Evolutionary conservation across 2,888 invertebrate genomes (phyloP).

Genomic region (Autographa gamma): DNA sequence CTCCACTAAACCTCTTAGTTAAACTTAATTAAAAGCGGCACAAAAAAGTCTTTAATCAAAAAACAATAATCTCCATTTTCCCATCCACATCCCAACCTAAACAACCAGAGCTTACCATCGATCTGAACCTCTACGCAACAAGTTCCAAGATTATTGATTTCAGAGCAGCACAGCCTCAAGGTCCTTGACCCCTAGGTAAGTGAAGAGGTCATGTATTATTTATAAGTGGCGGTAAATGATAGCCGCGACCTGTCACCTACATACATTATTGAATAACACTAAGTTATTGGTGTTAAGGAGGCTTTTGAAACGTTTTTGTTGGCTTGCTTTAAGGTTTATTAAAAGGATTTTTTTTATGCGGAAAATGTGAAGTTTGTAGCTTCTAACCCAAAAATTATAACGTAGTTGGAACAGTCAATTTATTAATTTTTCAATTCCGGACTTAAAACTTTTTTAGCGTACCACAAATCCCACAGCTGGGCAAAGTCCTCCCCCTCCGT

Average conservation of each 20-base stretch:
- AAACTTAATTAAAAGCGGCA: too few relatives aligned
- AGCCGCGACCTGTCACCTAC: constrained; percentile 15
- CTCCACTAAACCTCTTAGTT: too few relatives aligned
- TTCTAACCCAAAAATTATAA: too few relatives aligned
- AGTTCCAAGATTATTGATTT: constrained; percentile 1
- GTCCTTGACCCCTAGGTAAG: constrained; percentile 5
- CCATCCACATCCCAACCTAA: neutral
- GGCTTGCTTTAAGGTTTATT: neutral
- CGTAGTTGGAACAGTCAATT: too few relatives aligned
- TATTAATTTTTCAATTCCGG: too few relatives aligned
- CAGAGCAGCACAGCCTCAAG: neutral
- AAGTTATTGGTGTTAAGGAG: constrained; percentile 16
- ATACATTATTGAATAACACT: constrained; percentile 41
- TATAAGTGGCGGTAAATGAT: constrained; percentile 32
- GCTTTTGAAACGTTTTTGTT: neutral
- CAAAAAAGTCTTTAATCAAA: neutral
- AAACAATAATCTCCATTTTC: neutral
- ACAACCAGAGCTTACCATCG: neutral
- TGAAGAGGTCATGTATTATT: constrained; percentile 42
- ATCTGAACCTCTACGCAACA: neutral
- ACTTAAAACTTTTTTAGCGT: too few relatives aligned
- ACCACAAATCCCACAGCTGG: too few relatives aligned
- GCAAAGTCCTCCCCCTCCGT: too few relatives aligned
- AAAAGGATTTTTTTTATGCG: neutral
- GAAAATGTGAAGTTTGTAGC: neutral